phyloP scores from a whole-genome alignment of 2,797 vertebrate species.

The Tamandua tetradactyla region DNA sequence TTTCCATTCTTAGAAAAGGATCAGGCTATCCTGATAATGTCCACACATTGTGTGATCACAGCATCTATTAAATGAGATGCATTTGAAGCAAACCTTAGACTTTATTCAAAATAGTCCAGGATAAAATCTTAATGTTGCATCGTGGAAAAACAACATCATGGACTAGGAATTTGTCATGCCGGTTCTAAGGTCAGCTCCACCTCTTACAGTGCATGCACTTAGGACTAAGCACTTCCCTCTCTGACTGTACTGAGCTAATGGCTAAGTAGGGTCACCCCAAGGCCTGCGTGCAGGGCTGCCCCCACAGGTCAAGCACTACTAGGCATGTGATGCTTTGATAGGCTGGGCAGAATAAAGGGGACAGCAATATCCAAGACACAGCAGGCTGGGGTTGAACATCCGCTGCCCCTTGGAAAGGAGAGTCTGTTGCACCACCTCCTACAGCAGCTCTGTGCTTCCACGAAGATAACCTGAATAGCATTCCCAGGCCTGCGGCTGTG shows the following conservation, averaged over 20 bases:
- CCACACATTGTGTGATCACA: neutral
- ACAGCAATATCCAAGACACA: neutral
- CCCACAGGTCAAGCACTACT: accelerated
- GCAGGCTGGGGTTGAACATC: neutral
- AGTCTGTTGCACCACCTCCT: neutral
- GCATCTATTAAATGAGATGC: neutral
- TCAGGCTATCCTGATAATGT: neutral
- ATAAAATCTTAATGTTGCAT: neutral
- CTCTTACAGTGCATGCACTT: neutral
- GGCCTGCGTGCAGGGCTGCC: neutral
- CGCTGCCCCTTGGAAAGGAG: neutral
- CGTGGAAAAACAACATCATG: neutral
- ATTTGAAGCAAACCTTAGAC: neutral
- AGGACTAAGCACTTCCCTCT: neutral
- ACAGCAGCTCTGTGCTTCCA: neutral
- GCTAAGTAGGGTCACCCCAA: neutral
- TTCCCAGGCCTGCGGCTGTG: neutral
- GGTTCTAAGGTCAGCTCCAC: no score
- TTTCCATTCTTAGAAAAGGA: neutral
- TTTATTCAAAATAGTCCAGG: neutral
- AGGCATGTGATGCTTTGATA: accelerated
- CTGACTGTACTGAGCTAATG: neutral
- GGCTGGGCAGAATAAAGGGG: accelerated
- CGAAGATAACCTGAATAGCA: conserved; percentile 42
- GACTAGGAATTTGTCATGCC: neutral